These are phyloP conservation scores for Trissoscelio sp. DNA, from an alignment of 2,888 invertebrate genomes.

Conservation along the genomic window DNA sequence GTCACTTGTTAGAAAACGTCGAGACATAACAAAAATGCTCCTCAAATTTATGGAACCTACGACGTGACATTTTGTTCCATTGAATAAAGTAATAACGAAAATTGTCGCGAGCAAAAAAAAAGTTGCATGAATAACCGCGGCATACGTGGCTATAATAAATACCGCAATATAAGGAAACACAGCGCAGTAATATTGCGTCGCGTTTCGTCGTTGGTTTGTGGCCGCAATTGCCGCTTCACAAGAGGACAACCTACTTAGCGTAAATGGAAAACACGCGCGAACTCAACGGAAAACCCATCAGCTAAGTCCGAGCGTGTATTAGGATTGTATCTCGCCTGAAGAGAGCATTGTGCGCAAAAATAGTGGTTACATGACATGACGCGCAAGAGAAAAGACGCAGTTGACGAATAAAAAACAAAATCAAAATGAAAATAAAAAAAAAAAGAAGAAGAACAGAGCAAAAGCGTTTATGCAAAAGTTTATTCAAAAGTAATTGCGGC, in stretches of 20 bases:
- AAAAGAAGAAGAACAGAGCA: constrained; percentile 23
- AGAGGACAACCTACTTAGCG: constrained; percentile 72
- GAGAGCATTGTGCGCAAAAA: constrained; percentile 39
- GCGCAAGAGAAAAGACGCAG: constrained; percentile 32
- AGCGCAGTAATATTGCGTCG: constrained; percentile 46
- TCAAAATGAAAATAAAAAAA: too few relatives aligned
- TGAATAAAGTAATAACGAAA: constrained; percentile 12
- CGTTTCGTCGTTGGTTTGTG: constrained; percentile 50
- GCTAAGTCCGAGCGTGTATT: constrained; percentile 44
- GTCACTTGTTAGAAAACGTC: constrained; percentile 23
- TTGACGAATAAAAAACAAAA: too few relatives aligned
- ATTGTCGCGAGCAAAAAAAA: neutral
- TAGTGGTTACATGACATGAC: constrained; percentile 48
- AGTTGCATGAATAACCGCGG: neutral
- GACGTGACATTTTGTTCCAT: constrained; percentile 8
- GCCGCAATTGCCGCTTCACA: constrained; percentile 45
- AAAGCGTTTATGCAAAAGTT: constrained; percentile 42
- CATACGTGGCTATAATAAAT: constrained; percentile 31
- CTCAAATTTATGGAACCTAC: neutral
- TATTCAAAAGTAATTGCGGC: constrained; percentile 18
- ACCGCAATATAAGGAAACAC: constrained; percentile 27
- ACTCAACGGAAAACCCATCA: constrained; percentile 49
- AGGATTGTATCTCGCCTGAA: constrained; percentile 42
- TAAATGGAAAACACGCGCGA: constrained; percentile 66
- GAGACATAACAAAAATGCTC: constrained; percentile 13